Percentiles rank a stretch among this genome's conserved stretches.
These are phyloP conservation scores for Noctua comes DNA, from an alignment of 2,888 invertebrate species.

Conservation along the genomic window DNA sequence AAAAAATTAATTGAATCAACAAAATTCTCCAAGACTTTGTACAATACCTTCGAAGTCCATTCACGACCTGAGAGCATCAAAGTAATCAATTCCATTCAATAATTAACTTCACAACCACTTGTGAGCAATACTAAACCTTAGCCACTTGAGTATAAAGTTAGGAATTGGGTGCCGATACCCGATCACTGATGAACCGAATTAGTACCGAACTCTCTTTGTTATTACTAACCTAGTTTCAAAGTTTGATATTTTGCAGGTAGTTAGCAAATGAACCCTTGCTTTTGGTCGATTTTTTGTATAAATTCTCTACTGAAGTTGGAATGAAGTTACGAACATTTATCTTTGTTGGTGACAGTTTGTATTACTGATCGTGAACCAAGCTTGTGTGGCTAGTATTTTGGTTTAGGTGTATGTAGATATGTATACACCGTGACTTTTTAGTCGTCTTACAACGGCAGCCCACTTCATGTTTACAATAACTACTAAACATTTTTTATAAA, in stretches of 20 bases:
- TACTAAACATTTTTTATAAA: too few relatives aligned
- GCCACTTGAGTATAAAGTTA: constrained; percentile 11
- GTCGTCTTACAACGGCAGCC: too few relatives aligned
- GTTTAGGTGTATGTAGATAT: too few relatives aligned
- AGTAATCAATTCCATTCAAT: constrained; percentile 60
- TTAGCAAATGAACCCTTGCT: constrained; percentile 52
- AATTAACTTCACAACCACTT: constrained; percentile 46
- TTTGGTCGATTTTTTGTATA: constrained; percentile 48
- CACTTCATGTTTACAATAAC: too few relatives aligned
- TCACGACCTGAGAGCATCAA: constrained; percentile 38
- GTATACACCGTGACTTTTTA: too few relatives aligned
- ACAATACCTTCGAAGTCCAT: constrained; percentile 35
- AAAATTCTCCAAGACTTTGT: constrained; percentile 13
- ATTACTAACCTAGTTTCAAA: constrained; percentile 57
- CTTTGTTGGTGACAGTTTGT: constrained; percentile 40
- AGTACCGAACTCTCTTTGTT: constrained; percentile 56
- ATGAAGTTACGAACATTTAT: constrained; percentile 40
- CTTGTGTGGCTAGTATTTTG: not conserved
- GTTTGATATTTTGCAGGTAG: constrained; percentile 53
- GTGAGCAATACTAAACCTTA: constrained; percentile 30
- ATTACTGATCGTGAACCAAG: constrained; percentile 10
- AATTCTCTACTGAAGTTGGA: constrained; percentile 14
- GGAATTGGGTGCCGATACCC: constrained; percentile 15
- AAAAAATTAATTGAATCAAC: not conserved
- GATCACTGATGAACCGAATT: constrained; percentile 50